Evolutionary conservation across 2,797 vertebrate species (phyloP), one percentile per base, ranked within the genome.

Genomic region (Falco novaeseelandiae): DNA sequence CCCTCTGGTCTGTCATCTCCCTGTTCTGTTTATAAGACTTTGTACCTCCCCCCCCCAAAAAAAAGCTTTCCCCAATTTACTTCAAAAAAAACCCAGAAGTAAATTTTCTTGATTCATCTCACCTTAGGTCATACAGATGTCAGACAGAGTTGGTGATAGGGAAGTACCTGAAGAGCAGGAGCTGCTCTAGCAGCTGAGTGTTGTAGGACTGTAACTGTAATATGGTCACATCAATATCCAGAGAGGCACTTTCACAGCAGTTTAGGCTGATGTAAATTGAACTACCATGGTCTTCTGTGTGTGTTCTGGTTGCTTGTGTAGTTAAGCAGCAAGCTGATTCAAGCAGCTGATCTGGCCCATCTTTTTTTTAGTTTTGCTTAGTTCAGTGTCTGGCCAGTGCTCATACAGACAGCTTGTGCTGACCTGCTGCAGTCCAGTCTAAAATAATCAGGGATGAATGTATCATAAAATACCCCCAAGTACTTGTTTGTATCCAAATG

Each of bases 241-340:
- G 61, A 55, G 67, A 54, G 30, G 12, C 14, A 17, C 26, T 81
- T 74, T 8, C 7, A 22, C 15, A 61, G 57, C 19, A 46, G 46
- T 51, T 88, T 18, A 14, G 23, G 21, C 13, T 44, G 32, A 9
- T 78, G 34, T 84, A 22, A 49, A 58, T 18, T 14, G 40, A 74
- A 20, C 61, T 90, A 0, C 26, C 6, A 0, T 9, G 14, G 6
- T 79, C 17, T 27, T 58, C 18, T 72, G 8, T 2, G 1, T 74
- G 5, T 0, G 0, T 70, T 29, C 59, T 58, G 18, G 15, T 65
- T 74, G n/a, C 26, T 87, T 42, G 29, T 62, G 30, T 51, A 77
- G 63, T 49, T 61, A 38, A 74, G 46, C 61, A 80, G 49, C 18
- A 38, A 6, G 8, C 36, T 67, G 30, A 25, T 83, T 69, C 38